A percentile compares a stretch with the other conserved stretches of the same genome.
phyloP scores from a whole-genome alignment of 1,140 invertebrate genomes.

The Heliconius hewitsoni region DNA sequence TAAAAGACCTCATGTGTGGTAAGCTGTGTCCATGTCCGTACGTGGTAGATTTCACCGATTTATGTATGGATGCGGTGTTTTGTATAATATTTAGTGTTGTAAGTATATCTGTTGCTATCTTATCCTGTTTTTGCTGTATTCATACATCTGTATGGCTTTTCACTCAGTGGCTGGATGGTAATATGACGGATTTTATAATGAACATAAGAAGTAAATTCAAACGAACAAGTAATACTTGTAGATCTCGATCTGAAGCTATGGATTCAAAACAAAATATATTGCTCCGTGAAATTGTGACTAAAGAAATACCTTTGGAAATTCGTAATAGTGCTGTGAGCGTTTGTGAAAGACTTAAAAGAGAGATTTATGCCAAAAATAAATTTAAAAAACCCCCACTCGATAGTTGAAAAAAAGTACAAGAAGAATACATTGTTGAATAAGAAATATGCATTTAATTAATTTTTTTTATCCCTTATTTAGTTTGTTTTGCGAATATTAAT shows the following conservation, averaged over 20 bases:
- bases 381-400: constrained; percentile 48
- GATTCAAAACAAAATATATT: neutral
- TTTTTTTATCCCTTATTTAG: neutral
- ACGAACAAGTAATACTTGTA: constrained; percentile 16
- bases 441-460: neutral
- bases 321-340: constrained; percentile 58
- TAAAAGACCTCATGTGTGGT: constrained; percentile 61
- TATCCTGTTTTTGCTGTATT: constrained; percentile 50
- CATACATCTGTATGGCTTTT: constrained; percentile 44
- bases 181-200: constrained; percentile 24
- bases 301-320: constrained; percentile 63
- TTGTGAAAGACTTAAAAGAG: constrained; percentile 55
- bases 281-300: constrained; percentile 60
- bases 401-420: constrained; percentile 50
- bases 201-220: constrained; percentile 31
- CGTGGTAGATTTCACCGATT: constrained; percentile 44
- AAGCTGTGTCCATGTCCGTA: constrained; percentile 49
- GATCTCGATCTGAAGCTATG: neutral
- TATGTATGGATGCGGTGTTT: constrained; percentile 47
- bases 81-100: constrained; percentile 51
- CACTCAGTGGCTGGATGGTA: constrained; percentile 42
- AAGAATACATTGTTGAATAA: neutral
- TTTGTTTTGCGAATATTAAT: no score
- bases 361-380: constrained; percentile 51
- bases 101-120: constrained; percentile 42